Evolutionary conservation across 64 coral and sea anemone genomes (phyloP), one percentile per base, ranked within the genome.

Genomic region (Montipora cactus): DNA sequence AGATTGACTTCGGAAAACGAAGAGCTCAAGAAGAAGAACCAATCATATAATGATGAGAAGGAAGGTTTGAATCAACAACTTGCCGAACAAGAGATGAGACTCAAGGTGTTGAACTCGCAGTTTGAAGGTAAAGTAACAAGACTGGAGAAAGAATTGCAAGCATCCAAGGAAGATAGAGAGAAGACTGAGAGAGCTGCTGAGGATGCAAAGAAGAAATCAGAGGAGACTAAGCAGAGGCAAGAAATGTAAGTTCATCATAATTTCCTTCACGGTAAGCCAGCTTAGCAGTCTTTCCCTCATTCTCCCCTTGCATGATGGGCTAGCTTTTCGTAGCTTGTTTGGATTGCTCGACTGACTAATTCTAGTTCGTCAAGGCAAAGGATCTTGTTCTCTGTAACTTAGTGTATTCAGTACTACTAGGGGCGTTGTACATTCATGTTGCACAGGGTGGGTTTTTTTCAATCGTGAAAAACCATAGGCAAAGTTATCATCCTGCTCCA

Each of bases 61-160:
- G 92, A 96, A 45, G 75, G 72, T 7, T 7, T 99, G 37, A 55
- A 75, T 19, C 79, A 94, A 23, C 62, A 49, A 14, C 84, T 87
- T 45, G 87, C 51, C 22, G 98, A 99, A 87, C 90, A 89, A 2
- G 92, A 95, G 20, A 96, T 96, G 88, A 96, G 95, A 67, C 59
- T 96, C 18, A 96, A 91, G 7, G 81, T 96, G 0, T 75, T 99
- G 67, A 87, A 89, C 10, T 95, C 98, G 9, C 98, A 99, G 49
- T 96, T 76, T 80, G 98, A 99, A 78, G 90, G 89, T 22, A 93
- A 90, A 76, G 44, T 94, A 61, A 59, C 98, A 72, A 93, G 87
- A 51, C 57, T 96, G 45, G 98, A 99, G 72, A 99, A 99, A 86
- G 95, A 99, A 37, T 57, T 94, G 8, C 91, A 81, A 47, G 98